Conservation (phyloP, 2,797 vertebrate species). For the Trichosurus vulpecula region DNA sequence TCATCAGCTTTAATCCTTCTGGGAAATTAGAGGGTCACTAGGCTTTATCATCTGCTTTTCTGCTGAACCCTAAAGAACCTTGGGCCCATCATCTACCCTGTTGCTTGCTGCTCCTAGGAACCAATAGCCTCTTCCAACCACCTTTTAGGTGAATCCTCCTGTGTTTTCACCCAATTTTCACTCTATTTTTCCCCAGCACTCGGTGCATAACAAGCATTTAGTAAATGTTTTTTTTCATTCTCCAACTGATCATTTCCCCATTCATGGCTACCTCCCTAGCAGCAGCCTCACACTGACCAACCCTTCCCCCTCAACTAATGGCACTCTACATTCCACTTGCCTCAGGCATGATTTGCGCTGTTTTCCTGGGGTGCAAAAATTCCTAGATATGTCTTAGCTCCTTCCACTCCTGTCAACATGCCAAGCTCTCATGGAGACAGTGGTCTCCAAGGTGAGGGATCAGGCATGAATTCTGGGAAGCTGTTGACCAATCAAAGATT, state of each 20-base stretch:
- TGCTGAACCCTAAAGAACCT: neutral
- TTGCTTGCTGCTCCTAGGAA: neutral
- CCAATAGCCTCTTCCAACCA: neutral
- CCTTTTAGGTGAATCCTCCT: neutral
- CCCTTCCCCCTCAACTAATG: neutral
- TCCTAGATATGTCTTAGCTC: neutral
- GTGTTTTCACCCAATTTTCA: neutral
- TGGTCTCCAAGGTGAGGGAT: neutral
- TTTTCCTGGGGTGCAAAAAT: neutral
- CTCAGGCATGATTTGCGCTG: neutral
- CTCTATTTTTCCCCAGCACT: neutral
- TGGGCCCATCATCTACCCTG: neutral
- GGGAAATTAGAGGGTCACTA: neutral
- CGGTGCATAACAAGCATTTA: neutral
- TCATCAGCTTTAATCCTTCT: neutral
- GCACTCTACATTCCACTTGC: neutral
- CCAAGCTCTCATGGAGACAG: neutral
- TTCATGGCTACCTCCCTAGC: neutral
- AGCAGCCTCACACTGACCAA: neutral
- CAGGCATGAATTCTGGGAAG: neutral
- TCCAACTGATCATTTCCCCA: neutral
- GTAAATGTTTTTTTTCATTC: neutral
- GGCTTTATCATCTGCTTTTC: neutral
- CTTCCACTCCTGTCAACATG: neutral
- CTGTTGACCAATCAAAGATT: neutral